A percentile compares a stretch with the other conserved stretches of the same genome.
phyloP scores from a whole-genome alignment of 1,140 invertebrate species.

The Calephelis nemesis region DNA sequence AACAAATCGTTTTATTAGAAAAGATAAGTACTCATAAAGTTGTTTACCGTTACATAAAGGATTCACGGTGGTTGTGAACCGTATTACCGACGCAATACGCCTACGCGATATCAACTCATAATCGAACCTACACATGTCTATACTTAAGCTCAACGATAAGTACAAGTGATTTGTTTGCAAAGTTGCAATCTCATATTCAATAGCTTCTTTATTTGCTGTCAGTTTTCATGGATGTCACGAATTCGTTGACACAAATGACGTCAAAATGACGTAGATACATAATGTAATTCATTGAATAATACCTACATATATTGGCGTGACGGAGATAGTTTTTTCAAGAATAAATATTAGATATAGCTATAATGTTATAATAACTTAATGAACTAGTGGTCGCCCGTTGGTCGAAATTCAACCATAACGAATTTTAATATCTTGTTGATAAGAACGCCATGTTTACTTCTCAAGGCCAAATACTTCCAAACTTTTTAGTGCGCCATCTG shows the following conservation, averaged over 20 bases:
- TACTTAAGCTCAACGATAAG: constrained; percentile 8
- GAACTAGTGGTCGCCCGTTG: too few relatives aligned
- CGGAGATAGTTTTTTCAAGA: too few relatives aligned
- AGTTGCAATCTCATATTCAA: constrained; percentile 3
- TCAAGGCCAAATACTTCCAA: too few relatives aligned
- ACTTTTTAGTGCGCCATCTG: too few relatives aligned
- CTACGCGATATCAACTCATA: not conserved
- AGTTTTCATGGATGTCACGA: not conserved
- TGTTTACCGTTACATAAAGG: not conserved
- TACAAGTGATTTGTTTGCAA: constrained; percentile 6
- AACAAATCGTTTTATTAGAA: too few relatives aligned
- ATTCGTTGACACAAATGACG: not conserved
- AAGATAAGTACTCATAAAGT: not conserved
- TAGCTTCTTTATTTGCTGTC: not conserved
- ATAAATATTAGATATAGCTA: too few relatives aligned
- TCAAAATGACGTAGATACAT: not conserved
- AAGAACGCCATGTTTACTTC: too few relatives aligned
- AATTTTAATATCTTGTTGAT: too few relatives aligned
- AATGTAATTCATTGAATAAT: too few relatives aligned
- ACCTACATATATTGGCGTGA: too few relatives aligned
- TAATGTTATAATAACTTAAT: too few relatives aligned
- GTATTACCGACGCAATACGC: not conserved
- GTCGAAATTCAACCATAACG: too few relatives aligned
- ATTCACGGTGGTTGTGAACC: not conserved
- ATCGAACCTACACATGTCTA: not conserved